phyloP scores from a whole-genome alignment of 2,888 invertebrate species.

The Polymixis lichenea region DNA sequence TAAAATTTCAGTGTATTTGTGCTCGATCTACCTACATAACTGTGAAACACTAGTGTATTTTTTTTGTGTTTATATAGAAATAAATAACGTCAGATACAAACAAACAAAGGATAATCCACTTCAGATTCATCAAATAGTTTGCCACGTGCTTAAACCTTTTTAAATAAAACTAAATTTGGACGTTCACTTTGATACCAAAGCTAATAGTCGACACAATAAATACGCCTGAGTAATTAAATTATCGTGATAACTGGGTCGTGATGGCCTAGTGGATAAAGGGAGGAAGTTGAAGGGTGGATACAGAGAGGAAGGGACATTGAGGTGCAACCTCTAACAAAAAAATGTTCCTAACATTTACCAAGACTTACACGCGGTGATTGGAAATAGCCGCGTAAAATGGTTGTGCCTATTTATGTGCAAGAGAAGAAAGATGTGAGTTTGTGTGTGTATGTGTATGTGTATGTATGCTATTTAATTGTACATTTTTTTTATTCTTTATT shows the following conservation, averaged over 20 bases:
- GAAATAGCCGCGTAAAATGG: too few species aligned
- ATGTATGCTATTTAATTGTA: too few species aligned
- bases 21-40: neutral
- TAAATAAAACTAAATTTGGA: neutral
- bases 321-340: too few species aligned
- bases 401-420: too few species aligned
- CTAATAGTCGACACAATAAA: neutral
- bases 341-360: too few species aligned
- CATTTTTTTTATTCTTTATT: too few species aligned
- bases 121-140: neutral
- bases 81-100: neutral
- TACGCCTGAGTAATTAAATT: neutral
- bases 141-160: neutral
- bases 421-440: too few species aligned
- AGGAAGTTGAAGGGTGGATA: too few species aligned
- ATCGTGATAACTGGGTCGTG: neutral
- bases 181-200: neutral
- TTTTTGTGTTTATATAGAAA: neutral
- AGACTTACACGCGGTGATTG: too few species aligned
- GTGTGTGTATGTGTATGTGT: too few species aligned
- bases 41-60: neutral
- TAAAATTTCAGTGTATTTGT: too few species aligned
- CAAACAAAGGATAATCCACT: neutral
- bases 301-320: too few species aligned
- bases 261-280: neutral